Conservation (phyloP, 2,888 invertebrate species). For the Sylvicola fuscatus region DNA sequence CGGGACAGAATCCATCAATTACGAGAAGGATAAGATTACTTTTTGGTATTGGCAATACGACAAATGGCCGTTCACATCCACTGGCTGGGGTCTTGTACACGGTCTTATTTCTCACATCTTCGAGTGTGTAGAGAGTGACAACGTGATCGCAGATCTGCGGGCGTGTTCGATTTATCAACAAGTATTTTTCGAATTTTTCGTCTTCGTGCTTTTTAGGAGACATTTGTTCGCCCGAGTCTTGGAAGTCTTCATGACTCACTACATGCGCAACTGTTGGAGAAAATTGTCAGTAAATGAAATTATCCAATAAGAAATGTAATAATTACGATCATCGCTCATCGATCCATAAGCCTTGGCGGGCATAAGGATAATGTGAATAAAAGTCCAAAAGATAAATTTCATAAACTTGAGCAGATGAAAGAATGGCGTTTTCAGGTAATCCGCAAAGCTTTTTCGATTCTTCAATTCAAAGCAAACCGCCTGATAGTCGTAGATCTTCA, state of each 20-base stretch:
- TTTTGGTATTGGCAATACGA: slow-evolving; percentile 49
- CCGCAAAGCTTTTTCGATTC: slow-evolving; percentile 38
- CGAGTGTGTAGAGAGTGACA: slow-evolving; percentile 30
- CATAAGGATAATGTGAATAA: slow-evolving; percentile 30
- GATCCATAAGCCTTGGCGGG: slow-evolving; percentile 27
- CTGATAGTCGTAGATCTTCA: slow-evolving; percentile 70
- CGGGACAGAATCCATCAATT: slow-evolving; percentile 42
- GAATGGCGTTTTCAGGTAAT: slow-evolving; percentile 37
- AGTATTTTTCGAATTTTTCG: not conserved
- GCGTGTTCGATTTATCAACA: slow-evolving; percentile 36
- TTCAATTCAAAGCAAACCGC: slow-evolving; percentile 64
- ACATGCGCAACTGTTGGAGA: not conserved
- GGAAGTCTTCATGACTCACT: not conserved
- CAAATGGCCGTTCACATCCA: slow-evolving; percentile 38
- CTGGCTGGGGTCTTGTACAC: slow-evolving; percentile 26
- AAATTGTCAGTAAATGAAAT: not conserved
- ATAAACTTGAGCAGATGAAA: slow-evolving; percentile 32
- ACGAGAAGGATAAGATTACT: slow-evolving; percentile 63
- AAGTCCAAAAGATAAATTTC: slow-evolving; percentile 34
- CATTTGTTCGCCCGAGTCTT: not conserved
- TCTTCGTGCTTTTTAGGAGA: too few species aligned
- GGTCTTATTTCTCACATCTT: slow-evolving; percentile 28
- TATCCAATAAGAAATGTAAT: not conserved
- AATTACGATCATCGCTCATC: not conserved
- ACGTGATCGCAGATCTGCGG: slow-evolving; percentile 74